Evolutionary conservation across 2,888 invertebrate species (phyloP).

Genomic region (Desoria tigrina): DNA sequence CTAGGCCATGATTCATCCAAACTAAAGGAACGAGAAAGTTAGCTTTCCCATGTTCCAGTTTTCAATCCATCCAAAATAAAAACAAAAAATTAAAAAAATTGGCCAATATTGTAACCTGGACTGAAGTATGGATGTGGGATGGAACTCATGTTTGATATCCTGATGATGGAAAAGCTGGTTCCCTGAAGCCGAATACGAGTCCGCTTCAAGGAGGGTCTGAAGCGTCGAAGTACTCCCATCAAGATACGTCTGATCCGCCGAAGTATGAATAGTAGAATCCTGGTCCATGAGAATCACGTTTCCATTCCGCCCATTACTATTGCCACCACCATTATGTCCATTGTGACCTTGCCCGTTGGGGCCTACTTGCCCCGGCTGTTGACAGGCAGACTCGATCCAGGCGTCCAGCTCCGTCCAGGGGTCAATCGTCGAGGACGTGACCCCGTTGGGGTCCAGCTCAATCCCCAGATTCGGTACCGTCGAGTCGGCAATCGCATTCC

Average conservation of each 20-base stretch:
- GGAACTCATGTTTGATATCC: slow-evolving; percentile 40
- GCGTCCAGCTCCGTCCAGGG: slow-evolving; percentile 87
- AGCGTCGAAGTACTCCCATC: slow-evolving; percentile 38
- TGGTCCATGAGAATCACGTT: slow-evolving; percentile 41
- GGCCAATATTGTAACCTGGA: slow-evolving; percentile 45
- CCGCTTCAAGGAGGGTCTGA: slow-evolving; percentile 40
- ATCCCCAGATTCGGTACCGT: slow-evolving; percentile 72
- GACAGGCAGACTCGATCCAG: slow-evolving; percentile 78
- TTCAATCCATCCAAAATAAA: background rate
- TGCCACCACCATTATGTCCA: background rate
- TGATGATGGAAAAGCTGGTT: slow-evolving; percentile 33
- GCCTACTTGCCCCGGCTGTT: slow-evolving; percentile 23
- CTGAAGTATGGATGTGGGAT: slow-evolving; percentile 50
- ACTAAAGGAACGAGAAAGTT: background rate
- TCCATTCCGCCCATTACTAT: slow-evolving; percentile 1
- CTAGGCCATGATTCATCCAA: no score
- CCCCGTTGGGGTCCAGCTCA: slow-evolving; percentile 62
- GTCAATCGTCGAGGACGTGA: slow-evolving; percentile 58
- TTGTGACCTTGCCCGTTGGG: background rate
- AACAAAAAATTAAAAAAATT: no score
- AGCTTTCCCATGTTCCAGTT: slow-evolving; percentile 10
- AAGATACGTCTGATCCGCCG: slow-evolving; percentile 41
- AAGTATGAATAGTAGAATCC: slow-evolving; percentile 52
- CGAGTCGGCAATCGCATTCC: slow-evolving; percentile 84
- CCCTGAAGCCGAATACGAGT: slow-evolving; percentile 26